Base-by-base conservation (phyloP, 2,797 vertebrate species). In the Pseudotriccus pelzelni region DNA sequence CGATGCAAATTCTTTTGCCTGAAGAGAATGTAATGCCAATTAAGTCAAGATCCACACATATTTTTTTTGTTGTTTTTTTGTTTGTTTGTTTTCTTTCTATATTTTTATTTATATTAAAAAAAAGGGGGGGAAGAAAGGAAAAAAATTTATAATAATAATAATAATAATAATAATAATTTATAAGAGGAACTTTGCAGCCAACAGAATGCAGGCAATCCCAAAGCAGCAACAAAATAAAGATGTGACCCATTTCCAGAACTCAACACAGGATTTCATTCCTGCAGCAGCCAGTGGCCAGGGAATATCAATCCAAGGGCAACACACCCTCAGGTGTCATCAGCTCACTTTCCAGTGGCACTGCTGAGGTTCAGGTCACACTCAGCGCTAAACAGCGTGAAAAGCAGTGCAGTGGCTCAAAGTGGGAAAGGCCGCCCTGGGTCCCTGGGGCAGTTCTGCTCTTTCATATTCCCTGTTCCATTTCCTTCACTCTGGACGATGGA, bases 111-210 rank as follows among this genome's bases (percentile, higher is more conserved):
- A 39, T 13, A 39, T 39, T 39, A 39, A 39, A 39, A 39, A 39
- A 39, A 39, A 39, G 22, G 20, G 12, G 2, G 7, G 1, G 1
- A 0, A 11, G 23, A 16, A 15, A 4, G 11, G 24, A 24, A 47
- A 46, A 47, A 23, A 44, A 43, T 43, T 19, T 9, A 43, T 43
- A 43, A 43, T 43, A 43, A 43, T 20, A 43, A 43, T 44, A 43
- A 19, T 43, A 43, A 43, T 44, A 44, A 44, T 44, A 44, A 44
- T 44, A 44, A 44, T 47, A 47, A 47, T 47, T 47, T 47, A 14
- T 28, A 75, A 55, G 16, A 78, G 13, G 49, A 94, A 28, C 14
- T 15, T 14, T 52, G 47, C 15, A 55, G 21, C 21, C 44, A 80
- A 53, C 19, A 81, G 21, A 74, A 70, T 6, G 5, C 36, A 82